phyloP scores from a whole-genome alignment of 1,140 invertebrate genomes.

The Drosophila teissieri region DNA sequence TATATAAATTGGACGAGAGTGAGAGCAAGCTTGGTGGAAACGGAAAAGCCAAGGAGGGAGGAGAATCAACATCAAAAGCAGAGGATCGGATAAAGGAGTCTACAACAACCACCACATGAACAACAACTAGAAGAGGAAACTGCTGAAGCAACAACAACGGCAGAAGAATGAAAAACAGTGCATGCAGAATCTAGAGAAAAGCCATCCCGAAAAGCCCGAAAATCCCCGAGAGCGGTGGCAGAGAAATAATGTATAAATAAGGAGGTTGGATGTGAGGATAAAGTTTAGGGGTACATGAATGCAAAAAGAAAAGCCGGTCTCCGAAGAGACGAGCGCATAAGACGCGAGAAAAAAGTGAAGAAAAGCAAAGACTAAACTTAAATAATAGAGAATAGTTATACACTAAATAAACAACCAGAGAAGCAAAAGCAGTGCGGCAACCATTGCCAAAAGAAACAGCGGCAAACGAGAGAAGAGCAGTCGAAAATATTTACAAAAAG shows the following conservation, averaged over 20 bases:
- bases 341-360: conserved; percentile 69
- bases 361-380: conserved; percentile 82
- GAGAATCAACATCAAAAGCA: conserved; percentile 21
- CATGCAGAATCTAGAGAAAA: conserved; percentile 53
- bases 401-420: conserved; percentile 63
- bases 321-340: conserved; percentile 33
- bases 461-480: conserved; percentile 35
- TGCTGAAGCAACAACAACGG: conserved; percentile 26
- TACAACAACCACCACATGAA: conserved; percentile 33
- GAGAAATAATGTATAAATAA: conserved; percentile 59
- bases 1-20: conserved; percentile 57
- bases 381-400: conserved; percentile 79
- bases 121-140: conserved; percentile 26
- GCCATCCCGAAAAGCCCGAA: conserved; percentile 13
- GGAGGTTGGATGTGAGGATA: conserved; percentile 23
- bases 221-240: conserved; percentile 17
- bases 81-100: conserved; percentile 33
- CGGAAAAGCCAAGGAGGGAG: conserved; percentile 4
- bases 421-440: conserved; percentile 18
- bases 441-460: conserved; percentile 41
- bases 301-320: conserved; percentile 35
- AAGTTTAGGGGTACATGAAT: conserved; percentile 51
- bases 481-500: conserved; percentile 61
- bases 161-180: conserved; percentile 14
- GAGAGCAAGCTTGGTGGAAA: conserved; percentile 25